Conservation (phyloP, 1,140 invertebrate genomes). For the Ips nitidus region DNA sequence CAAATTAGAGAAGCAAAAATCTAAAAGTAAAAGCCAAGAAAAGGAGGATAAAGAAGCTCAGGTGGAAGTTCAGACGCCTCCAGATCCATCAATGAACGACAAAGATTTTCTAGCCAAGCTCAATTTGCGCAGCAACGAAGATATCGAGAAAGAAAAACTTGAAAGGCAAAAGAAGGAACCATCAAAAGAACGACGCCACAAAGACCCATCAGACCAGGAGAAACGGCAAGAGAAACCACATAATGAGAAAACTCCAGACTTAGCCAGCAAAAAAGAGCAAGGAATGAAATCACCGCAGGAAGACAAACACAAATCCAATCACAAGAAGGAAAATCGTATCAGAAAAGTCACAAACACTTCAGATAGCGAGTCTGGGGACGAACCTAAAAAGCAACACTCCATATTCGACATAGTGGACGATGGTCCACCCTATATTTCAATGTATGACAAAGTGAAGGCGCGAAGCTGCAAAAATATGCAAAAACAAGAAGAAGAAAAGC, state of each 20-base stretch:
- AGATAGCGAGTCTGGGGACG: constrained; percentile 65
- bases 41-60: constrained; percentile 45
- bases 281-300: constrained; percentile 22
- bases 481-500: constrained; percentile 85
- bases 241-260: constrained; percentile 54
- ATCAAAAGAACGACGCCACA: constrained; percentile 50
- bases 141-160: constrained; percentile 58
- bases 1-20: constrained; percentile 49
- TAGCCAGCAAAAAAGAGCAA: constrained; percentile 37
- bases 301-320: constrained; percentile 44
- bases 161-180: constrained; percentile 58
- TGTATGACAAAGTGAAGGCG: constrained; percentile 98
- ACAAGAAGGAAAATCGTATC: constrained; percentile 53
- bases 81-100: constrained; percentile 50
- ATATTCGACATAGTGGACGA: constrained; percentile 90
- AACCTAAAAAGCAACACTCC: constrained; percentile 84
- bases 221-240: constrained; percentile 35
- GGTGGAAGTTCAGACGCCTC: constrained; percentile 3
- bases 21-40: constrained; percentile 49
- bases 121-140: constrained; percentile 60
- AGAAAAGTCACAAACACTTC: constrained; percentile 58
- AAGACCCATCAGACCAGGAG: constrained; percentile 46
- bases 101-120: constrained; percentile 66
- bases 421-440: constrained; percentile 89
- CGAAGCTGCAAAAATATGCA: constrained; percentile 91